phyloP scores from a whole-genome alignment of 2,113 vertebrate genomes.

The Cottus gobio region DNA sequence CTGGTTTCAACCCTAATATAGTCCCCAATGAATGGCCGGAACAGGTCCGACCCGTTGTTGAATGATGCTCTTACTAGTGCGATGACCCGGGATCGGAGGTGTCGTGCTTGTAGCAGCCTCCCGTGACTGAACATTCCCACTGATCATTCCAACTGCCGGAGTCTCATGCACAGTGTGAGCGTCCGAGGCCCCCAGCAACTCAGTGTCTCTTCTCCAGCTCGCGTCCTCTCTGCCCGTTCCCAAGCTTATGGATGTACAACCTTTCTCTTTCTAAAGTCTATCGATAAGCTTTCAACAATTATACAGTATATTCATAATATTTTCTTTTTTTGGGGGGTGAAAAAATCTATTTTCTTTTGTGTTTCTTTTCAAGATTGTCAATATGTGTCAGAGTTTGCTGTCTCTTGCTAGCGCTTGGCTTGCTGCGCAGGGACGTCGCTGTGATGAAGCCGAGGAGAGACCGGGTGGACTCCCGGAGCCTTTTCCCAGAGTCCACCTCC shows the following conservation, averaged over 20 bases:
- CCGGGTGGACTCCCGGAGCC: constrained; percentile 48
- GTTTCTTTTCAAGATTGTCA: constrained; percentile 59
- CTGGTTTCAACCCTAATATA: not conserved
- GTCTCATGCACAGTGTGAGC: constrained; percentile 10
- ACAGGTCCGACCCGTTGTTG: not conserved
- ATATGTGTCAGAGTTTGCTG: constrained; percentile 55
- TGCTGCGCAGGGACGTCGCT: constrained; percentile 41
- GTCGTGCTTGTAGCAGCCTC: constrained; percentile 29
- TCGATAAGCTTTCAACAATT: constrained; percentile 75
- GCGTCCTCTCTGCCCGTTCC: constrained; percentile 54
- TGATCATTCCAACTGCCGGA: constrained; percentile 54
- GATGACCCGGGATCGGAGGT: not conserved
- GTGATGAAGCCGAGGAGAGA: constrained; percentile 39
- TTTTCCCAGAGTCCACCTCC: constrained; percentile 27
- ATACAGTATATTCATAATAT: constrained; percentile 64
- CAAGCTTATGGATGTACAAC: constrained; percentile 64
- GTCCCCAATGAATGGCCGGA: not conserved
- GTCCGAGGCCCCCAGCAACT: constrained; percentile 14
- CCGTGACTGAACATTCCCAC: constrained; percentile 66
- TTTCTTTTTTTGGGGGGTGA: constrained; percentile 49
- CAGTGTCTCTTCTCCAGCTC: constrained; percentile 23
- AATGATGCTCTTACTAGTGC: not conserved
- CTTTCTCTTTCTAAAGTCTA: constrained; percentile 63
- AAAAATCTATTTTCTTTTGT: constrained; percentile 43
- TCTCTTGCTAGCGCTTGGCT: constrained; percentile 28